Conservation (phyloP, 2,888 invertebrate species). For the Scelioninae gen. 2 region DNA sequence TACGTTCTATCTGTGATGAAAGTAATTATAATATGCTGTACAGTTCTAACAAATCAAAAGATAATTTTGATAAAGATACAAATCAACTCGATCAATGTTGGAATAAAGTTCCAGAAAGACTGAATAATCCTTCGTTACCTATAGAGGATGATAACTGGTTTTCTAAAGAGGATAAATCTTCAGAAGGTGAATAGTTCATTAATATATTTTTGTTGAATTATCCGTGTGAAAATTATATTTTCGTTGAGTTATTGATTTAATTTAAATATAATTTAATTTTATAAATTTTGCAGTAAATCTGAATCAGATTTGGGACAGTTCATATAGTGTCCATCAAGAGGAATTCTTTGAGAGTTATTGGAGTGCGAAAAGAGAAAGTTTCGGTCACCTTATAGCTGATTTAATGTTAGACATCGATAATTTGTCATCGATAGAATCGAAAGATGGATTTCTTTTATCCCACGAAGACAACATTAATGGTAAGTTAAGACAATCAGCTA, state of each 20-base stretch:
- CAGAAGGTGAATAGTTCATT: neutral
- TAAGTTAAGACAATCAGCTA: too few species aligned
- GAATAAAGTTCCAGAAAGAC: neutral
- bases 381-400: constrained; percentile 40
- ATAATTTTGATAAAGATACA: constrained; percentile 18
- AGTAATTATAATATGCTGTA: constrained; percentile 25
- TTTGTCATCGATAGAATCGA: constrained; percentile 10
- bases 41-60: constrained; percentile 20
- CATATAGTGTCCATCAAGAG: constrained; percentile 11
- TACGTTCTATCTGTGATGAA: constrained; percentile 18
- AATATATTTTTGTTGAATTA: too few species aligned
- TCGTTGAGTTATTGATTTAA: too few species aligned
- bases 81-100: neutral
- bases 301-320: constrained; percentile 5
- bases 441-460: constrained; percentile 11
- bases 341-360: constrained; percentile 32
- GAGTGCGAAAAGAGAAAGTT: constrained; percentile 37
- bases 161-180: neutral
- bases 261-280: neutral
- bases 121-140: constrained; percentile 6
- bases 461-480: constrained; percentile 31
- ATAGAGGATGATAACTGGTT: neutral
- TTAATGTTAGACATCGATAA: constrained; percentile 18
- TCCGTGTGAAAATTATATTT: neutral
- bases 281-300: neutral